Evolutionary conservation across 2,888 invertebrate genomes (phyloP), one percentile per base, ranked within the genome.

Genomic region (Stenotaenia linearis): DNA sequence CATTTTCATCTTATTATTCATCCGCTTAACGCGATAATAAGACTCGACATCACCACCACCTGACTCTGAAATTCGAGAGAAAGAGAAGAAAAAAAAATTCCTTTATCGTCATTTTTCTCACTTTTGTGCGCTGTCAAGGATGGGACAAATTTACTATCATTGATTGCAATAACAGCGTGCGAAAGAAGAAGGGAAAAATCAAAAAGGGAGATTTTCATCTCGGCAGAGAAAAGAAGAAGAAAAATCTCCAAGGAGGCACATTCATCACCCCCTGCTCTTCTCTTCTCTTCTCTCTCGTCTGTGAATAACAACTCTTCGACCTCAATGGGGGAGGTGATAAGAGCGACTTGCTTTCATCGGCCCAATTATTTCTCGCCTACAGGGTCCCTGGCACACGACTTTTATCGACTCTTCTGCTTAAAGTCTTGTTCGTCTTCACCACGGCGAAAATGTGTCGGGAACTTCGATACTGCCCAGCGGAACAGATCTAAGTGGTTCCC

Each of bases 221-320:
- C 25, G 23, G 7, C 0, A 61, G 18, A 45, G 15, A 23, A 28
- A 61, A 61, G 25, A 61, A 15, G 28, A 61, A 61, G 12, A 61
- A 61, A 61, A 61, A 21, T 61, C 61, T 61, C 61, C 15, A 61
- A 61, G 61, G 61, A 61, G 61, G 23, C 61, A 23, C 61, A 61
- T 61, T 61, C 61, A 61, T 61, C 61, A 61, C 23, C 61, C 61
- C 28, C 45, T 6, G 32, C 32, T 32, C 32, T 9, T 32, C 32
- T 32, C 32, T 9, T 32, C n/a, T n/a, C n/a, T n/a, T n/a, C n/a
- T n/a, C n/a, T n/a, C n/a, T 32, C 32, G 5, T 61, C 61, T 61
- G 61, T 61, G 61, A 61, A 61, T 61, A 61, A 61, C 61, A 61
- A 25, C 61, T 61, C 61, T 61, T 61, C 61, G 61, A 61, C 61